Percentiles rank a stretch among this genome's conserved stretches.
phyloP scores from a whole-genome alignment of 2,113 vertebrate genomes.

The Argyrosomus japonicus region DNA sequence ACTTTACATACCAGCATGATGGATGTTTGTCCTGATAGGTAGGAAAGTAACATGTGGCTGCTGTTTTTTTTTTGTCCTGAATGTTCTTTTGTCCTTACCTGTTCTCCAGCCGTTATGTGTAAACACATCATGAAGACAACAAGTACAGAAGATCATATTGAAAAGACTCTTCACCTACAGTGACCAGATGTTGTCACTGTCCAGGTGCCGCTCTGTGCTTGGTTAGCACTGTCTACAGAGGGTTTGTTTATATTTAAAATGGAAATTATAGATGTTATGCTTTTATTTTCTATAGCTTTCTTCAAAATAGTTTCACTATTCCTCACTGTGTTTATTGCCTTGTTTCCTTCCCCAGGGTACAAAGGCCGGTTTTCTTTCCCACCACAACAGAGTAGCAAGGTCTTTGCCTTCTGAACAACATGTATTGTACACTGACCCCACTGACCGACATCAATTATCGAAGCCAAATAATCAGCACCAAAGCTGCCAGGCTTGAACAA shows the following conservation, averaged over 20 bases:
- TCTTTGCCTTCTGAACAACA: slow-evolving; percentile 9
- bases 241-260: background rate
- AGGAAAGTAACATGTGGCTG: no score
- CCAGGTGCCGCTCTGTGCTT: background rate
- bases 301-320: background rate
- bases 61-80: background rate
- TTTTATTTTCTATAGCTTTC: background rate
- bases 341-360: background rate
- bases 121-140: background rate
- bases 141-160: background rate
- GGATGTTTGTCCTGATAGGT: background rate
- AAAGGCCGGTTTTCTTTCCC: background rate
- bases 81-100: background rate
- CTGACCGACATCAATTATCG: slow-evolving; percentile 44
- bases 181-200: background rate
- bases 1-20: background rate
- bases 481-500: slow-evolving; percentile 18
- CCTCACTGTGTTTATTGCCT: background rate
- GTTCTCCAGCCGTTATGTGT: background rate
- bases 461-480: slow-evolving; percentile 35
- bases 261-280: background rate
- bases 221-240: background rate
- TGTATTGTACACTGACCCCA: slow-evolving; percentile 36
- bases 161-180: background rate
- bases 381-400: background rate